phyloP scores from a whole-genome alignment of 2,113 vertebrate genomes.

The Bufo bufo region DNA sequence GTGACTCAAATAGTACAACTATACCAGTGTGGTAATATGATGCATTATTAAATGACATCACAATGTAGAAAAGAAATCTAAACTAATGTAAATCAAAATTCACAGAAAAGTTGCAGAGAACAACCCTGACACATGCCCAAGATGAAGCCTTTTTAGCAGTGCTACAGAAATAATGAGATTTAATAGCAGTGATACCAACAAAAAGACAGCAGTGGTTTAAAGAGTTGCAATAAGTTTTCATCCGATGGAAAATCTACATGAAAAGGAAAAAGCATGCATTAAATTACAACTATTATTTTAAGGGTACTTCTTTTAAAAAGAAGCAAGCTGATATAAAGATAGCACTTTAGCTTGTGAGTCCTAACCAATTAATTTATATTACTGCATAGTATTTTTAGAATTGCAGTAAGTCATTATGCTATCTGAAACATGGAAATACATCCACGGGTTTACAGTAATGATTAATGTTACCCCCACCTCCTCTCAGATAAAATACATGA shows the following conservation, averaged over 20 bases:
- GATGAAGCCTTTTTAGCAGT: too few relatives aligned
- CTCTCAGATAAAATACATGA: background rate
- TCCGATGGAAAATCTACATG: background rate
- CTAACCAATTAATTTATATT: background rate
- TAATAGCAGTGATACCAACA: background rate
- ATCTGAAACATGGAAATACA: background rate
- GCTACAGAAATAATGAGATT: background rate
- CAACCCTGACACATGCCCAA: too few relatives aligned
- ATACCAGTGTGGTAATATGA: too few relatives aligned
- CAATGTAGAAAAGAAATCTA: too few relatives aligned
- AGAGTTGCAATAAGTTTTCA: background rate
- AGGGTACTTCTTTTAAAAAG: background rate
- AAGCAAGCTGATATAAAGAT: background rate
- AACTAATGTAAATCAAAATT: too few relatives aligned
- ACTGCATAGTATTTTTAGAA: background rate
- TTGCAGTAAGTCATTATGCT: background rate
- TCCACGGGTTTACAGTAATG: background rate
- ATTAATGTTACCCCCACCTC: background rate
- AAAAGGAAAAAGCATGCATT: background rate
- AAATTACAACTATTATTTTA: background rate
- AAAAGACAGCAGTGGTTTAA: background rate
- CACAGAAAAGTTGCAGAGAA: too few relatives aligned
- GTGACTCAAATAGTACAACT: too few relatives aligned
- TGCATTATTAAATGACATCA: too few relatives aligned
- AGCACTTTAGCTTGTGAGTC: background rate